Evolutionary conservation across 2,113 vertebrate genomes (phyloP).

Genomic region (Mola mola): DNA sequence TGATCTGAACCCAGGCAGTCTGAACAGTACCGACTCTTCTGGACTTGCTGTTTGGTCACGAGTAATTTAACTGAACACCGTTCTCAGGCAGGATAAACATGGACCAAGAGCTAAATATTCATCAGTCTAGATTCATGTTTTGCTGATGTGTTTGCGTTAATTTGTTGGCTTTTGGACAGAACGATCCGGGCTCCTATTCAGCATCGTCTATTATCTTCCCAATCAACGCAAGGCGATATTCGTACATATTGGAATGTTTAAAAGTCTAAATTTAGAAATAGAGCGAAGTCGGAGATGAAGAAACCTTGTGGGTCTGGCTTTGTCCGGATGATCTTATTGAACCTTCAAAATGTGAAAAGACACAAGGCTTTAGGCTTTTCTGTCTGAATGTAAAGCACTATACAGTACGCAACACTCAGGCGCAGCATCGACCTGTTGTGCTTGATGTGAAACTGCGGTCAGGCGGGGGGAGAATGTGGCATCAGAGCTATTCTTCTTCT

Average conservation of each 20-base stretch:
- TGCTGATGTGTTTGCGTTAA: too few species aligned
- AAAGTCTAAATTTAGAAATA: background rate
- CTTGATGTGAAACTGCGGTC: background rate
- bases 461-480: slow-evolving; percentile 24
- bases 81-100: slow-evolving; percentile 36
- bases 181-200: slow-evolving; percentile 3
- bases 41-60: slow-evolving; percentile 22
- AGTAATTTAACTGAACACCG: slow-evolving; percentile 26
- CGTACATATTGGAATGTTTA: background rate
- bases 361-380: background rate
- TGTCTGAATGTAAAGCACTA: too few species aligned
- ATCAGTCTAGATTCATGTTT: too few species aligned
- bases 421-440: slow-evolving; percentile 6
- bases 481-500: slow-evolving; percentile 22
- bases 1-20: slow-evolving; percentile 46
- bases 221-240: background rate
- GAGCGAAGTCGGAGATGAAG: background rate
- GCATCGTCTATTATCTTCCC: slow-evolving; percentile 7
- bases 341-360: background rate
- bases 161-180: too few species aligned
- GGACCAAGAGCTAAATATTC: too few species aligned
- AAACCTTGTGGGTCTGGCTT: background rate
- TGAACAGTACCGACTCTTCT: slow-evolving; percentile 27
- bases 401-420: background rate
- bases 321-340: background rate